Conservation (phyloP, 64 coral and sea anemone species). For the Cladopsammia gracilis region DNA sequence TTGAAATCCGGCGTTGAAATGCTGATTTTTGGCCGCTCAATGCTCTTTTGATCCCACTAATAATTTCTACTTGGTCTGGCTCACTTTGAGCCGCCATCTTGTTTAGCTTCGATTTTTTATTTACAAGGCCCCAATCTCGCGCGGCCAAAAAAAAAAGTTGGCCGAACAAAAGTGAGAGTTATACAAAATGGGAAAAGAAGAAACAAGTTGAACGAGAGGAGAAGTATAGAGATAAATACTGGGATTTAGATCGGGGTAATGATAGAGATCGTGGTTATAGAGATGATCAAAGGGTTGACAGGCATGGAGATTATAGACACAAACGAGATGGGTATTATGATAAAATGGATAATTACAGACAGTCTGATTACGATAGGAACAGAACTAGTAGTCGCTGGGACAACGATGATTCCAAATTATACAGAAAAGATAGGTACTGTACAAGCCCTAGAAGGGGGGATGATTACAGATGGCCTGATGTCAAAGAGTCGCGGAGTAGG, state of each 20-base stretch:
- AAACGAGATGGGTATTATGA: slow-evolving; percentile 56
- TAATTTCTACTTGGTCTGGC: slow-evolving; percentile 40
- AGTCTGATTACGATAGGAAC: slow-evolving; percentile 75
- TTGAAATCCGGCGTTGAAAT: no score
- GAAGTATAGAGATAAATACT: slow-evolving; percentile 66
- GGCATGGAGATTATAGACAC: slow-evolving; percentile 59
- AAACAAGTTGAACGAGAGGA: slow-evolving; percentile 51
- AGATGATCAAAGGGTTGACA: slow-evolving; percentile 74
- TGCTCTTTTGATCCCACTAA: no score
- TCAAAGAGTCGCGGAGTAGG: background rate
- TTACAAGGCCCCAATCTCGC: background rate
- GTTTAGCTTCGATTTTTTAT: no score
- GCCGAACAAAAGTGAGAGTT: slow-evolving; percentile 30
- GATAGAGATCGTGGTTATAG: slow-evolving; percentile 57
- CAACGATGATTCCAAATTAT: slow-evolving; percentile 65
- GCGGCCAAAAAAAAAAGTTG: no score
- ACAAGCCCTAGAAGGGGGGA: slow-evolving; percentile 85
- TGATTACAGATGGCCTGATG: slow-evolving; percentile 21
- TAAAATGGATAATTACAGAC: slow-evolving; percentile 61
- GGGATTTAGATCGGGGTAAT: slow-evolving; percentile 47
- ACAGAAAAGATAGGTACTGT: slow-evolving; percentile 64
- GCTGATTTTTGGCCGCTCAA: no score
- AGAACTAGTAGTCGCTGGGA: slow-evolving; percentile 58
- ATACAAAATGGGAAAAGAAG: slow-evolving; percentile 29
- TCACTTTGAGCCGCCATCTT: slow-evolving; percentile 34